Conservation (phyloP, 1,140 invertebrate species). For the Panulirus ornatus region DNA sequence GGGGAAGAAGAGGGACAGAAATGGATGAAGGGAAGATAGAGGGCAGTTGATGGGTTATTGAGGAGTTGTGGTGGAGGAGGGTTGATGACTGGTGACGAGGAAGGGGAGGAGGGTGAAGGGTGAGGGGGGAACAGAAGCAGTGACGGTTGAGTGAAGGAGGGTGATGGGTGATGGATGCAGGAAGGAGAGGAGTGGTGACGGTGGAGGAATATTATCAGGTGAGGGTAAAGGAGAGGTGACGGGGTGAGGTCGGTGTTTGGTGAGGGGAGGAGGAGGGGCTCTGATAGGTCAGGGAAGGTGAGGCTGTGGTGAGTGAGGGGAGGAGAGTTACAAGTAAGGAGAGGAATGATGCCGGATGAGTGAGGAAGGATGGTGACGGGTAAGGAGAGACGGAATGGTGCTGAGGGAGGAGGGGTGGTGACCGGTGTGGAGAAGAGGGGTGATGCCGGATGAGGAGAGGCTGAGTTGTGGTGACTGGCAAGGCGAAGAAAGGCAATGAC, state of each 20-base stretch:
- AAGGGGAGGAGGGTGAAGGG: background rate
- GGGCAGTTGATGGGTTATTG: background rate
- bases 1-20: background rate
- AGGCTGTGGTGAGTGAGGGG: background rate
- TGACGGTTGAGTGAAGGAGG: no score
- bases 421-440: background rate
- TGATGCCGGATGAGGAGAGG: background rate
- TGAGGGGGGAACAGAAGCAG: constrained; percentile 10
- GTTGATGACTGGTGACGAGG: background rate
- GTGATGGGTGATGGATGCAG: background rate
- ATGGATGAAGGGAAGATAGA: background rate
- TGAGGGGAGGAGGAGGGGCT: background rate
- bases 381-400: background rate
- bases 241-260: background rate
- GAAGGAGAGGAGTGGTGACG: background rate
- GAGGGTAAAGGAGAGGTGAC: constrained; percentile 2
- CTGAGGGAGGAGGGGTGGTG: background rate
- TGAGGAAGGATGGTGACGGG: background rate
- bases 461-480: background rate
- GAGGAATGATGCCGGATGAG: background rate
- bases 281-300: background rate
- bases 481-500: background rate
- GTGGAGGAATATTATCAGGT: background rate
- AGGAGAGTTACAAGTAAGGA: background rate
- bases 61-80: background rate